Conservation (phyloP, 2,888 invertebrate species). For the Sussaba pulchella region DNA sequence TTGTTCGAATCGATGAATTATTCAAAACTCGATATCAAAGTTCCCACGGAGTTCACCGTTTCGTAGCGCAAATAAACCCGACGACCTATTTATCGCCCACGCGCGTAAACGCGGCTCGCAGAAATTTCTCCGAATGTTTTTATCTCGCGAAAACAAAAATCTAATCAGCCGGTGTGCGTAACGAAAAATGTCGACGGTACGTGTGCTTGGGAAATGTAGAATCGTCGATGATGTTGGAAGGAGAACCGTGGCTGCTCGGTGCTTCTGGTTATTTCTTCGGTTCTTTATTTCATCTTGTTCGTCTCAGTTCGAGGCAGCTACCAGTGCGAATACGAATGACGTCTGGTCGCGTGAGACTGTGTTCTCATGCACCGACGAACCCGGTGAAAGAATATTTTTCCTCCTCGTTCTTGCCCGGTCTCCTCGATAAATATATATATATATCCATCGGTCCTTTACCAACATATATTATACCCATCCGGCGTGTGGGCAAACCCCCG, state of each 20-base stretch:
- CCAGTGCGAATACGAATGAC: conserved; percentile 56
- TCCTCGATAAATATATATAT: too few species aligned
- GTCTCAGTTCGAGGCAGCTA: conserved; percentile 18
- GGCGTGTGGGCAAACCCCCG: conserved; percentile 50
- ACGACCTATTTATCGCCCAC: too few species aligned
- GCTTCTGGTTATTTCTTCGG: too few species aligned
- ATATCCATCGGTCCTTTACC: conserved; percentile 1
- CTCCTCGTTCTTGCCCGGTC: background rate
- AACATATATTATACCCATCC: conserved; percentile 20
- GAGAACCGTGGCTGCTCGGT: too few species aligned
- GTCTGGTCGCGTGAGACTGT: conserved; percentile 50
- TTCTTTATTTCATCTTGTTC: background rate
- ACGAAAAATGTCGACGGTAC: too few species aligned
- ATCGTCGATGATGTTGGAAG: too few species aligned
- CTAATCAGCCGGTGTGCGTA: too few species aligned
- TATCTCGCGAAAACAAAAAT: too few species aligned
- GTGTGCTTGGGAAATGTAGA: too few species aligned
- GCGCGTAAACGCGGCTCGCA: too few species aligned
- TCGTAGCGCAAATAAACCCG: too few species aligned
- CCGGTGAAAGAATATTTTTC: background rate
- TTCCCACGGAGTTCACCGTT: background rate
- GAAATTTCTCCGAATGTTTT: too few species aligned
- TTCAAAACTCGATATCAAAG: conserved; percentile 14
- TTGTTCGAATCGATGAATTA: conserved; percentile 26
- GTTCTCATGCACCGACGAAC: background rate